These are phyloP conservation scores for Ischnura elegans DNA, from an alignment of 2,888 invertebrate genomes.

Conservation along the genomic window DNA sequence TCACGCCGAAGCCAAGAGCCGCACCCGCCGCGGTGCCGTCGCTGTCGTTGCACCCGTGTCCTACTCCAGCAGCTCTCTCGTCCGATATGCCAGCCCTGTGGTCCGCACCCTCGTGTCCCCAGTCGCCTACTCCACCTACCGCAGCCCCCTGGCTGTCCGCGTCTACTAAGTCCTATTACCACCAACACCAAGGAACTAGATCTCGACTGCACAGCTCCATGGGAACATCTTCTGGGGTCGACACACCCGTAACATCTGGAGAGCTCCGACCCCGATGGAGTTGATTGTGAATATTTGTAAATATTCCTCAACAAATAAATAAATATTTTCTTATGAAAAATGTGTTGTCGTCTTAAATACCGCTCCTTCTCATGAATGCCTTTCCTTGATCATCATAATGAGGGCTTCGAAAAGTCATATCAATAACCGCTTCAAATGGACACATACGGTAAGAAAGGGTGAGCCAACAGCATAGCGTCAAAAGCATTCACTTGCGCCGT, in stretches of 20 bases:
- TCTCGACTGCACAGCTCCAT: not conserved
- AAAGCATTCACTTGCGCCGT: too few relatives aligned
- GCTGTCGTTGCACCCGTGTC: constrained; percentile 3
- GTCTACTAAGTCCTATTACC: constrained; percentile 73
- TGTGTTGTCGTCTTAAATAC: too few relatives aligned
- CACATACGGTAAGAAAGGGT: too few relatives aligned
- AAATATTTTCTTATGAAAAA: not conserved
- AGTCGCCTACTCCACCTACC: constrained; percentile 73
- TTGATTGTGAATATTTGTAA: constrained; percentile 25
- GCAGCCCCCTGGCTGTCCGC: constrained; percentile 76
- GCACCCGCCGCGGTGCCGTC: constrained; percentile 70
- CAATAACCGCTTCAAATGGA: too few relatives aligned
- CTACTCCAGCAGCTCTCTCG: constrained; percentile 57
- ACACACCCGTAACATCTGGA: not conserved
- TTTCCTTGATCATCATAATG: too few relatives aligned
- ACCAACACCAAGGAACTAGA: not conserved
- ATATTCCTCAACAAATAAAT: constrained; percentile 7
- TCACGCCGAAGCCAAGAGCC: constrained; percentile 75
- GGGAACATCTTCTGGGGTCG: not conserved
- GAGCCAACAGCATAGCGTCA: too few relatives aligned
- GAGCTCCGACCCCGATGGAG: constrained; percentile 10
- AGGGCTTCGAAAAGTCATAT: too few relatives aligned
- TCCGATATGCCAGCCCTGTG: not conserved
- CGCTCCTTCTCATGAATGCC: too few relatives aligned
- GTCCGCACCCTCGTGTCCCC: constrained; percentile 71